Conservation (phyloP, 2,888 invertebrate genomes). For the Apamea monoglypha region DNA sequence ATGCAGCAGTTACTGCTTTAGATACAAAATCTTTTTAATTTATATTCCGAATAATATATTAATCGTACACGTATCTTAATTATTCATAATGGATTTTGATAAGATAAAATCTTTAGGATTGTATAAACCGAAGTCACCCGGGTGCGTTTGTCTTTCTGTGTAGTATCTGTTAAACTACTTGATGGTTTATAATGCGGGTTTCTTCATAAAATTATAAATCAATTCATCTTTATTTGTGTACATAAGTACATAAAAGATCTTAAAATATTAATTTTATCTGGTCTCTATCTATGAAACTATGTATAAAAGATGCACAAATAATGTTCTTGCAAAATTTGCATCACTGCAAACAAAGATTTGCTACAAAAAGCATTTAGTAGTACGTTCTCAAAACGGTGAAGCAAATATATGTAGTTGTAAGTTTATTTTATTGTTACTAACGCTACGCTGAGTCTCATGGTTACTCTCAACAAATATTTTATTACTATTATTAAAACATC, state of each 20-base stretch:
- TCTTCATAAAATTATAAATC: not conserved
- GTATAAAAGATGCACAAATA: too few relatives aligned
- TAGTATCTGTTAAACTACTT: not conserved
- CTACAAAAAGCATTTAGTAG: not conserved
- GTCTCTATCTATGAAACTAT: not conserved
- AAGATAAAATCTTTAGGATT: conserved; percentile 46
- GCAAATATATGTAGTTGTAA: not conserved
- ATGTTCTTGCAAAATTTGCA: not conserved
- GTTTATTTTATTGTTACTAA: too few relatives aligned
- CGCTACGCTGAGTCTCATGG: too few relatives aligned
- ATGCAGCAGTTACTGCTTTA: conserved; percentile 53
- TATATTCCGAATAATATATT: conserved; percentile 51
- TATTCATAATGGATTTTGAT: conserved; percentile 45
- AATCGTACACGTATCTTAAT: conserved; percentile 62
- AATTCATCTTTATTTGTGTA: not conserved
- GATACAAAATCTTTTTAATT: conserved; percentile 63
- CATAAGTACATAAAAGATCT: not conserved
- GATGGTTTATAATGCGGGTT: not conserved
- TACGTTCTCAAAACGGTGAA: not conserved
- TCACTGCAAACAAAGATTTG: too few relatives aligned
- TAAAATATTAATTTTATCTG: not conserved
- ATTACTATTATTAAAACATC: not conserved
- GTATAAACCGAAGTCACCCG: conserved; percentile 27
- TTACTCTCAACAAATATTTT: too few relatives aligned
- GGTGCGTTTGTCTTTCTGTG: conserved; percentile 6